These are phyloP conservation scores for Hephaestus fuliginosus DNA, from an alignment of 2,797 vertebrate species.

Conservation along the genomic window DNA sequence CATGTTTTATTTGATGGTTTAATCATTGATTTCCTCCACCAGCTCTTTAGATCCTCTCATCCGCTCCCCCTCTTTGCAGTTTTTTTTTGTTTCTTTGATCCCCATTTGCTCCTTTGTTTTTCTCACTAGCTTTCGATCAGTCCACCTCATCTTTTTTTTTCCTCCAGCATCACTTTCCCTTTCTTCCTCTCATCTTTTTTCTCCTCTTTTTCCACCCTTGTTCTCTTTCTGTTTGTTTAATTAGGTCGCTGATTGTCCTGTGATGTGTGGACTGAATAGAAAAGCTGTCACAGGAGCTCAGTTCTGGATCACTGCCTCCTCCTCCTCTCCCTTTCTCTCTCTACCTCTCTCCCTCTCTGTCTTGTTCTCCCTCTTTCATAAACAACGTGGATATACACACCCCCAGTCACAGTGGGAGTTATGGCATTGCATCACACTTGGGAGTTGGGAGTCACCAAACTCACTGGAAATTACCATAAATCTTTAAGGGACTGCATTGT, in stretches of 20 bases:
- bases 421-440: slow-evolving; percentile 12
- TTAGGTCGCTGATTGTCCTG: slow-evolving; percentile 75
- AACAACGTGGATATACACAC: slow-evolving; percentile 41
- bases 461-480: slow-evolving; percentile 23
- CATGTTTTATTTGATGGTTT: slow-evolving; percentile 39
- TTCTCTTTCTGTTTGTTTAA: slow-evolving; percentile 69
- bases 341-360: slow-evolving; percentile 12
- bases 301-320: slow-evolving; percentile 74
- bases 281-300: slow-evolving; percentile 76
- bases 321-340: slow-evolving; percentile 25
- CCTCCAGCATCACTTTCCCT: slow-evolving; percentile 31
- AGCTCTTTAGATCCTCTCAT: slow-evolving; percentile 7
- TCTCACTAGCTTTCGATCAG: slow-evolving; percentile 24
- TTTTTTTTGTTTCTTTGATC: slow-evolving; percentile 30
- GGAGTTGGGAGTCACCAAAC: slow-evolving; percentile 29
- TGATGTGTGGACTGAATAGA: slow-evolving; percentile 72
- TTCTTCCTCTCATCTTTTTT: slow-evolving; percentile 23
- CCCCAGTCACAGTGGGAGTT: slow-evolving; percentile 22
- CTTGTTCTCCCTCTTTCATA: slow-evolving; percentile 34
- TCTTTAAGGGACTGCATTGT: slow-evolving; percentile 1
- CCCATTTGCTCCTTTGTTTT: slow-evolving; percentile 35
- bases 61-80: background rate
- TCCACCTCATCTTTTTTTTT: slow-evolving; percentile 2
- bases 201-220: slow-evolving; percentile 15
- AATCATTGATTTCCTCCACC: slow-evolving; percentile 24